Conservation (phyloP, 2,113 vertebrate species). For the Gavialis gangeticus region DNA sequence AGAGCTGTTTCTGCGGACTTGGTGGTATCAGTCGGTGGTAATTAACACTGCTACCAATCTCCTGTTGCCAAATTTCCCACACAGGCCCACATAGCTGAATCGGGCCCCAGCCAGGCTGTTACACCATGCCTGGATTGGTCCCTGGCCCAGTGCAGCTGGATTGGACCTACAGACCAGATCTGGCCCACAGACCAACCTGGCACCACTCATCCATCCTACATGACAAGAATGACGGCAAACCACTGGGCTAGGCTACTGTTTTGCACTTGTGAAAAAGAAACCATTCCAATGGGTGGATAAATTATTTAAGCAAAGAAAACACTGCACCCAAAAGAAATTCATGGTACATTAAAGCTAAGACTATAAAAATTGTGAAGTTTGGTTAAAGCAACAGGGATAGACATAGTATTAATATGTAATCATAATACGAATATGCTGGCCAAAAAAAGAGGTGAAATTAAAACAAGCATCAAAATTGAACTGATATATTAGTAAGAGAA, state of each 20-base stretch:
- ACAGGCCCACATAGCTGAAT: too few relatives aligned
- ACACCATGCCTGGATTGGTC: too few relatives aligned
- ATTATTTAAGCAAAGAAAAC: not conserved
- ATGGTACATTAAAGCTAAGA: not conserved
- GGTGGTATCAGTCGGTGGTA: too few relatives aligned
- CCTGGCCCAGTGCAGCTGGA: too few relatives aligned
- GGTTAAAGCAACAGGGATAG: not conserved
- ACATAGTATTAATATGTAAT: not conserved
- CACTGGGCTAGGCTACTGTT: not conserved
- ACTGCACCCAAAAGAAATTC: not conserved
- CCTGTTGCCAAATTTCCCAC: too few relatives aligned
- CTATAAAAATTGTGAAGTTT: not conserved
- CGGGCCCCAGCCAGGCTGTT: too few relatives aligned
- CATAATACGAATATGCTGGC: not conserved
- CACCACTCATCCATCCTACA: too few relatives aligned
- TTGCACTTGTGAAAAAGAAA: not conserved
- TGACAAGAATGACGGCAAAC: not conserved
- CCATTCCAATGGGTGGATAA: not conserved
- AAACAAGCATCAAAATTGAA: not conserved
- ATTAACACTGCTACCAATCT: too few relatives aligned
- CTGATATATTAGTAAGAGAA: not conserved
- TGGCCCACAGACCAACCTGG: too few relatives aligned
- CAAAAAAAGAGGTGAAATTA: not conserved
- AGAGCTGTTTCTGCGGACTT: too few relatives aligned
- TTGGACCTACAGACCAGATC: too few relatives aligned